Conservation (phyloP, 2,113 vertebrate species). For the Seriola dumerili region DNA sequence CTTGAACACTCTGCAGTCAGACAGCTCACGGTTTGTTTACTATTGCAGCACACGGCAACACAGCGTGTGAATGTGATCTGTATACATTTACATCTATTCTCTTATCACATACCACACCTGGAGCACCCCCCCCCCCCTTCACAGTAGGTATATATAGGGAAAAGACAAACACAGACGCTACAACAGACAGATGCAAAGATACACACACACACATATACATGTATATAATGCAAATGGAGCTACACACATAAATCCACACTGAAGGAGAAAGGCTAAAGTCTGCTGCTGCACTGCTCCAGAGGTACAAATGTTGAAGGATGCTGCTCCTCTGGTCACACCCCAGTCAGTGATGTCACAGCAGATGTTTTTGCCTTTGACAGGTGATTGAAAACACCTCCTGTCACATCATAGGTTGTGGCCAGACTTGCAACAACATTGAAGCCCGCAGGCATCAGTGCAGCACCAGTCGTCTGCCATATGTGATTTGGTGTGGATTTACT, state of each 20-base stretch:
- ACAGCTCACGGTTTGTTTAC: slow-evolving; percentile 49
- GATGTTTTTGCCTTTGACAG: slow-evolving; percentile 54
- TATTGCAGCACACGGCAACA: slow-evolving; percentile 29
- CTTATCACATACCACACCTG: slow-evolving; percentile 62
- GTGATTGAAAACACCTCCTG: slow-evolving; percentile 53
- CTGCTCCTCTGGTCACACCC: slow-evolving; percentile 14
- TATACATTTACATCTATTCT: slow-evolving; percentile 69
- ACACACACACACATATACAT: background rate
- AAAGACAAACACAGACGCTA: slow-evolving; percentile 10
- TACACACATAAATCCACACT: slow-evolving; percentile 6
- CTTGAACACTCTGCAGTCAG: slow-evolving; percentile 20
- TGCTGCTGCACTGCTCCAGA: background rate
- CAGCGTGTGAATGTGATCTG: slow-evolving; percentile 60
- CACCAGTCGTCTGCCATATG: slow-evolving; percentile 40
- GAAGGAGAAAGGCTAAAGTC: slow-evolving; percentile 21
- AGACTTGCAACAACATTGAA: slow-evolving; percentile 39
- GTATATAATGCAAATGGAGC: background rate
- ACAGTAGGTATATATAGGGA: background rate
- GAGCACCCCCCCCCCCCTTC: slow-evolving; percentile 23
- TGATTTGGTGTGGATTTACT: slow-evolving; percentile 50
- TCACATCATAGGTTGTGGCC: slow-evolving; percentile 51
- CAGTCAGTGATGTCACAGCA: slow-evolving; percentile 30
- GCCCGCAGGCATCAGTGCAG: slow-evolving; percentile 30
- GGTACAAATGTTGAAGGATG: slow-evolving; percentile 25
- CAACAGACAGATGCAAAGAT: background rate